Evolutionary conservation across 2,797 vertebrate genomes (phyloP).

Genomic region (Cottoperca gobio): DNA sequence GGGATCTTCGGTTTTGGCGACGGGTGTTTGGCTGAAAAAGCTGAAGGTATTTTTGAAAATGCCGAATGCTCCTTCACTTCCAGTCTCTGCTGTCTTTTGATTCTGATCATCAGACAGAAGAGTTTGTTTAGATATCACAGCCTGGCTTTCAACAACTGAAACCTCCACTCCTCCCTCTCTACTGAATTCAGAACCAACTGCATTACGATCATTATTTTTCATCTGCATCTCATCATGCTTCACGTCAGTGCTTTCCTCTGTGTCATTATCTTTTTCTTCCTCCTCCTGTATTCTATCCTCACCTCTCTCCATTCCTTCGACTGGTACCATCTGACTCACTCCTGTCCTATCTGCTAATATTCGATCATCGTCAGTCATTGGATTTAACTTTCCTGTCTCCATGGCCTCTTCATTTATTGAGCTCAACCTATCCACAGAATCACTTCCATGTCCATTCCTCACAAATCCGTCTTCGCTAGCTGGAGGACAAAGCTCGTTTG

Average conservation of each 20-base stretch:
- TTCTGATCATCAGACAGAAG: not conserved
- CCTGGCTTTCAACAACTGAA: conserved; percentile 7
- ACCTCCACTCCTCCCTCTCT: not conserved
- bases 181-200: not conserved
- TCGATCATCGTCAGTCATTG: not conserved
- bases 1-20: not conserved
- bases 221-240: not conserved
- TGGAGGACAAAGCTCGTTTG: not conserved
- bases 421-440: not conserved
- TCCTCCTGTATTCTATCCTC: not conserved
- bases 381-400: not conserved
- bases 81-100: not conserved
- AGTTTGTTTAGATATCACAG: conserved; percentile 19
- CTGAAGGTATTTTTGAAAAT: conserved; percentile 55
- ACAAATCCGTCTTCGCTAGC: not conserved
- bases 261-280: conserved; percentile 1
- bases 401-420: conserved; percentile 1
- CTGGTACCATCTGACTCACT: not conserved
- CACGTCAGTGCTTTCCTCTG: not conserved
- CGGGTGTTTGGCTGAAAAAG: conserved; percentile 47
- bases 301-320: not conserved
- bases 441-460: not conserved
- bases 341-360: not conserved
- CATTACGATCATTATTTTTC: no score
- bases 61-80: conserved; percentile 37